Conservation (phyloP, 2,888 invertebrate species). For the Ichneumoninae sp. region DNA sequence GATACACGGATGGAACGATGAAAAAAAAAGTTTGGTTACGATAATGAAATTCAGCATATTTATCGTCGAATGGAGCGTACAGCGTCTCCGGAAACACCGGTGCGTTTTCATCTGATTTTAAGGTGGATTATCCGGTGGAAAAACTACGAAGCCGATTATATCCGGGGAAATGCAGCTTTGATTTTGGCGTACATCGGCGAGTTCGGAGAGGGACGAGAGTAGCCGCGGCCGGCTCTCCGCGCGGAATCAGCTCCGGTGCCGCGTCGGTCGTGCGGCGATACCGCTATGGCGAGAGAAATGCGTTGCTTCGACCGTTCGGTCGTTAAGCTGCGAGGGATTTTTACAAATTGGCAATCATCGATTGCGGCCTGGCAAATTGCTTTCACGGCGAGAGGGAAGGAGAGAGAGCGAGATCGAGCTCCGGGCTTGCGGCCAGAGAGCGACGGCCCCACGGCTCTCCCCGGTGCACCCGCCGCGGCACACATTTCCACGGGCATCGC, state of each 20-base stretch:
- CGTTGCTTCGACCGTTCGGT: constrained; percentile 60
- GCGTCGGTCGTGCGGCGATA: constrained; percentile 4
- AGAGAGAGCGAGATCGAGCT: neutral
- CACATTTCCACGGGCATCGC: constrained; percentile 24
- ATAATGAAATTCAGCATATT: constrained; percentile 35
- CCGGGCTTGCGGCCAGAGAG: constrained; percentile 19
- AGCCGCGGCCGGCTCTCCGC: constrained; percentile 50
- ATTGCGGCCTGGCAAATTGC: constrained; percentile 77
- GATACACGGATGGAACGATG: neutral
- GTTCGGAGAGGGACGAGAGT: constrained; percentile 40
- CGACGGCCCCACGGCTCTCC: constrained; percentile 19
- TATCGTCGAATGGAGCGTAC: constrained; percentile 15
- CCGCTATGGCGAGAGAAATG: constrained; percentile 42
- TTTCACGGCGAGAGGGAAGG: constrained; percentile 63
- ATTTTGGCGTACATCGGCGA: constrained; percentile 48
- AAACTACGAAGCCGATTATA: constrained; percentile 69
- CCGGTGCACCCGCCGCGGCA: neutral
- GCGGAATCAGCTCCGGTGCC: constrained; percentile 55
- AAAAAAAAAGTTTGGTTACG: neutral
- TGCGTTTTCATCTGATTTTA: constrained; percentile 4
- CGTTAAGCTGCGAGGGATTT: constrained; percentile 76
- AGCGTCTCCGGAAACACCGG: constrained; percentile 1
- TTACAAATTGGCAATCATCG: constrained; percentile 81
- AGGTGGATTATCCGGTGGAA: constrained; percentile 60
- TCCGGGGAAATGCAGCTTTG: constrained; percentile 52